phyloP scores from a whole-genome alignment of 2,113 vertebrate genomes.

The Tringa solitaria region DNA sequence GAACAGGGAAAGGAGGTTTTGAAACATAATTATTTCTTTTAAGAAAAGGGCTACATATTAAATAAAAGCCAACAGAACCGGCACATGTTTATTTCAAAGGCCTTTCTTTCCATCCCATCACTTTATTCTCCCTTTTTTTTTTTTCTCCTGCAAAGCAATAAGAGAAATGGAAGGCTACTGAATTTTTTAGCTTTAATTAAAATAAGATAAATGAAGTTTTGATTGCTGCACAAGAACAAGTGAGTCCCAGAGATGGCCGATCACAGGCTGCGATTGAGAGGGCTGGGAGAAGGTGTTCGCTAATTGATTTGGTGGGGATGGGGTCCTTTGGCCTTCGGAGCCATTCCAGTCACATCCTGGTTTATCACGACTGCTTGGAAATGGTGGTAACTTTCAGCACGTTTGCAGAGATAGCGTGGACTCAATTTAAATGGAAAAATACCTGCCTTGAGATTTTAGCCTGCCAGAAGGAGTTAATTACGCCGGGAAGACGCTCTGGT shows the following conservation, averaged over 20 bases:
- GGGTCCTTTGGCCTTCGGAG: not conserved
- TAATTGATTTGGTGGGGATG: not conserved
- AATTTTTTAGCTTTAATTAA: not conserved
- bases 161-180: not conserved
- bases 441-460: rapidly evolving
- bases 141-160: not conserved
- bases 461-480: not conserved
- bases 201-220: slow-evolving; percentile 6
- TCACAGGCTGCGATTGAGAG: not conserved
- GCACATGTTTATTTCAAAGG: not conserved
- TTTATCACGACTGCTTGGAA: not conserved
- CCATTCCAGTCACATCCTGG: rapidly evolving
- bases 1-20: not conserved
- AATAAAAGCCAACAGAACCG: slow-evolving; percentile 6
- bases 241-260: not conserved
- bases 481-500: not conserved
- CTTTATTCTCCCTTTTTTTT: not conserved
- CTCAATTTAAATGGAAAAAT: not conserved
- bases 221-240: not conserved
- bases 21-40: slow-evolving; percentile 41
- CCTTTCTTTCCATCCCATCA: not conserved
- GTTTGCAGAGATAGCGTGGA: not conserved
- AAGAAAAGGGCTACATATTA: slow-evolving; percentile 26
- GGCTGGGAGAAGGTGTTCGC: not conserved
- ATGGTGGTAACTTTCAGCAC: rapidly evolving